phyloP scores from a whole-genome alignment of 2,113 vertebrate species.

The Addax nasomaculatus region DNA sequence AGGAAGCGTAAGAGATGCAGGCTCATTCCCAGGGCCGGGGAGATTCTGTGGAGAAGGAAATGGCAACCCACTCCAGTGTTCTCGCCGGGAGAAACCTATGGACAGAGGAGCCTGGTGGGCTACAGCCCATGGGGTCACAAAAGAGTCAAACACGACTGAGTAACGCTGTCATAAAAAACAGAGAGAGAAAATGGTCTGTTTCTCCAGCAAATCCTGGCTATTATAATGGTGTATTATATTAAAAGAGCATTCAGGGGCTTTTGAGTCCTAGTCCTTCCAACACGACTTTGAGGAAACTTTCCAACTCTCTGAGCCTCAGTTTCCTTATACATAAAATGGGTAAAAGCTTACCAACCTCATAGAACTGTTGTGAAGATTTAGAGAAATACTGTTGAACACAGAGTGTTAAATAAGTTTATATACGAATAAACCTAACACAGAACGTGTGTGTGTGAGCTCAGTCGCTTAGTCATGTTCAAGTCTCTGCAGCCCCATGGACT shows the following conservation, averaged over 20 bases:
- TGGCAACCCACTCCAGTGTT: neutral
- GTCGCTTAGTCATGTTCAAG: fast-evolving
- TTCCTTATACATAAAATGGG: neutral
- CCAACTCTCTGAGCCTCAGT: neutral
- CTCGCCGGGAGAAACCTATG: neutral
- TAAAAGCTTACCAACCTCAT: neutral
- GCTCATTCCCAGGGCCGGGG: neutral
- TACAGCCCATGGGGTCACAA: neutral
- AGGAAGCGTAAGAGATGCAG: neutral
- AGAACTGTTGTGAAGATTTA: neutral
- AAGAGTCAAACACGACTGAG: neutral
- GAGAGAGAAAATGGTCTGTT: neutral
- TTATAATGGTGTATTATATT: neutral
- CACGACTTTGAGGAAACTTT: neutral
- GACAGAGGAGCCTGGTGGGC: neutral
- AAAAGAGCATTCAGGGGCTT: neutral
- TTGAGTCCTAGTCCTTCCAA: neutral
- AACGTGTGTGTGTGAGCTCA: neutral
- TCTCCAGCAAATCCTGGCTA: neutral
- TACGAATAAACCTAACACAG: neutral
- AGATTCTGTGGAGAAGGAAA: fast-evolving
- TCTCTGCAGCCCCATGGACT: neutral
- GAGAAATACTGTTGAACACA: neutral
- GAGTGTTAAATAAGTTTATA: neutral
- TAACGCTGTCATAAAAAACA: neutral